These are phyloP conservation scores for Ladona fulva DNA, from an alignment of 1,140 invertebrate genomes.

Conservation along the genomic window DNA sequence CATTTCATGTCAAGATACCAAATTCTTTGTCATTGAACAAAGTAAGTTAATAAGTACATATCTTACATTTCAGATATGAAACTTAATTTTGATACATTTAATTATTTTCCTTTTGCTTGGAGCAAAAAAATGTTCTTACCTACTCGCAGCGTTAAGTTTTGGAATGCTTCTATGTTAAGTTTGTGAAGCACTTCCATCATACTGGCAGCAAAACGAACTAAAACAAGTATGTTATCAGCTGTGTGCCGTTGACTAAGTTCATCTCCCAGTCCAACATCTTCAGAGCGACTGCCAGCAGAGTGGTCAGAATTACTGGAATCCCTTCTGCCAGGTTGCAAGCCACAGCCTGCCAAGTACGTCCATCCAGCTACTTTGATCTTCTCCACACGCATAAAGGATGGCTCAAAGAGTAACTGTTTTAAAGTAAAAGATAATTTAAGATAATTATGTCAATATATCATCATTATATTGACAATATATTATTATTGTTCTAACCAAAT, in stretches of 20 bases:
- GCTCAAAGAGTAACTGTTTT: slow-evolving; percentile 23
- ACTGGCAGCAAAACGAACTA: slow-evolving; percentile 53
- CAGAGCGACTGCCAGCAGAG: slow-evolving; percentile 20
- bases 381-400: slow-evolving; percentile 45
- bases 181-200: slow-evolving; percentile 50
- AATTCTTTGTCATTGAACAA: no score
- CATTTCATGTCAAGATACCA: no score
- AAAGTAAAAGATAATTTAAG: no score
- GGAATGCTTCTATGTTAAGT: slow-evolving; percentile 35
- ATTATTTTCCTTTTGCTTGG: no score
- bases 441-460: no score
- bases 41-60: no score
- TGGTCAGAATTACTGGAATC: slow-evolving; percentile 39
- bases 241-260: slow-evolving; percentile 23
- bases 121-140: slow-evolving; percentile 35
- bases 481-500: no score
- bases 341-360: slow-evolving; percentile 91
- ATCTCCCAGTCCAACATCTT: slow-evolving; percentile 12
- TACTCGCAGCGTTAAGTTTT: slow-evolving; percentile 46
- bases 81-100: no score
- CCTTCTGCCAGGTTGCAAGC: slow-evolving; percentile 59
- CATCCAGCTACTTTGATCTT: slow-evolving; percentile 90
- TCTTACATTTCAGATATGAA: no score
- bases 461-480: no score
- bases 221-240: slow-evolving; percentile 42